Base-by-base conservation (phyloP, 2,888 invertebrate species). In the Drosophila borborema region DNA sequence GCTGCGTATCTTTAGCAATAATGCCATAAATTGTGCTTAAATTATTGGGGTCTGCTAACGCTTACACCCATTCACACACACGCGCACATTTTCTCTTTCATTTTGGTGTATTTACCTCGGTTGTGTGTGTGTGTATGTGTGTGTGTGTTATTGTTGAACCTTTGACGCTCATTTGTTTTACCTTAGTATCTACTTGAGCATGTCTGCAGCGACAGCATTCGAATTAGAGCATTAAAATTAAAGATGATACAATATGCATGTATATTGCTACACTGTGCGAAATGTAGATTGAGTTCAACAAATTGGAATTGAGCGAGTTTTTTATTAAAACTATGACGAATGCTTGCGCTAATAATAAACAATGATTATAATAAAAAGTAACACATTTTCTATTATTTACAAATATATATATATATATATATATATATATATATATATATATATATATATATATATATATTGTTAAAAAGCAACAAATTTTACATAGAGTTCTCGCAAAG, bases 1-100 rank as follows among this genome's bases (percentile, higher is more conserved):
- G 76, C 70, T 81, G 84, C 84, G 89, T 87, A 89, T 86, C 86
- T 83, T 82, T 77, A 74, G 83, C 81, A 82, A 82, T 81, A 82
- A 86, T 82, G 84, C 90, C 84, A 90, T 87, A 87, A 87, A 87
- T 87, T 87, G 74, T 83, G 86, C 88, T 88, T 87, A 89, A 87
- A 87, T 90, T 90, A 87, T 87, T 90, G 90, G 87, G 89, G 87
- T 87, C 86, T 89, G 71, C 76, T 86, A 79, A 86, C 81, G 54
- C 79, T 67, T 56, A 41, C 53, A 49, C 51, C 45, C 41, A 48
- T 36, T 59, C 48, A 64, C 20, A 40, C 20, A 40, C 46, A 41
- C 31, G 16, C n/a, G 45, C 51, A 64, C 14, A 34, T 66, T 76
- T 72, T 80, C 67, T 51, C 65, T 65, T 84, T 78, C 62, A 66